These are phyloP conservation scores for Nettapus auritus DNA, from an alignment of 2,113 vertebrate species.

Conservation along the genomic window DNA sequence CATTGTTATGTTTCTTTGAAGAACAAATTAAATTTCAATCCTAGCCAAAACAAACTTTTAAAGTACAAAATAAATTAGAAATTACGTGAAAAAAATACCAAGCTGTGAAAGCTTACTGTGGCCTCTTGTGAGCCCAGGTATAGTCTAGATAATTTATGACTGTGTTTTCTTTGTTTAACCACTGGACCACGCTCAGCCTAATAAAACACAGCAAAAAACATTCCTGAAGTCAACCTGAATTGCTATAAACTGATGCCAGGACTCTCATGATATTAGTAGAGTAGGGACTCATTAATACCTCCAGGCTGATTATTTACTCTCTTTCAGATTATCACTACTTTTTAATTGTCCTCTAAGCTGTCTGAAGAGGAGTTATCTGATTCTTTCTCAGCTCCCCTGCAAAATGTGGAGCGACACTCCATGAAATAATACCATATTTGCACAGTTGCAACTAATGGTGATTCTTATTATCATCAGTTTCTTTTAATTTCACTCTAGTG, in stretches of 20 bases:
- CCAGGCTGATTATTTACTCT: background rate
- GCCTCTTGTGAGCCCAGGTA: constrained; percentile 65
- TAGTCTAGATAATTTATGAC: constrained; percentile 69
- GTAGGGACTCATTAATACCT: background rate
- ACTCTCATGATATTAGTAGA: background rate
- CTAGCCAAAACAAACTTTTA: constrained; percentile 80
- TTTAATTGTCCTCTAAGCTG: background rate
- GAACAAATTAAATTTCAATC: constrained; percentile 80
- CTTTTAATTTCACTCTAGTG: background rate
- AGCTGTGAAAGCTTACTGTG: constrained; percentile 21
- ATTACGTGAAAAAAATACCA: constrained; percentile 46
- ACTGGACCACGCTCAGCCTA: constrained; percentile 5
- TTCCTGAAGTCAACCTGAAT: background rate
- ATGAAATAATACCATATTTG: background rate
- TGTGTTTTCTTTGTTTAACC: constrained; percentile 68
- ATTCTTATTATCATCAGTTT: background rate
- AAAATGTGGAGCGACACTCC: background rate
- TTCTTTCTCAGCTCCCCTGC: background rate
- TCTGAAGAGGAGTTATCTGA: background rate
- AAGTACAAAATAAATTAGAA: constrained; percentile 75
- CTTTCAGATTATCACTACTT: background rate
- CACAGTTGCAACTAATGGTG: background rate
- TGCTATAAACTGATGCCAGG: background rate
- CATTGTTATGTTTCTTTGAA: constrained; percentile 81
- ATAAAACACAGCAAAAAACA: background rate